Conservation (phyloP, 2,888 invertebrate species). For the Acronicta aceris region DNA sequence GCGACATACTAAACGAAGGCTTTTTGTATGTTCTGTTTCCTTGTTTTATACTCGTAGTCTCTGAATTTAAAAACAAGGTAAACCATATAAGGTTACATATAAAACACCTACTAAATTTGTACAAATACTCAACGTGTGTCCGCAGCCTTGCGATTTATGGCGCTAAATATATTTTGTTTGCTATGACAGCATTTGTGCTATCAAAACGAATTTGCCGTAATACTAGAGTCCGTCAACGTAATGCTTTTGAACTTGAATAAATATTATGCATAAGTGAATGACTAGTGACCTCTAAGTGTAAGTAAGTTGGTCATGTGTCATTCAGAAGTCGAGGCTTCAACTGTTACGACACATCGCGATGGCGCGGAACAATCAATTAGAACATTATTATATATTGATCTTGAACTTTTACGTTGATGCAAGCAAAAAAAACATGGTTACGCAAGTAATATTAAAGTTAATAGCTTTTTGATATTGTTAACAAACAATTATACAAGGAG, state of each 20-base stretch:
- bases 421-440: conserved; percentile 14
- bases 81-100: conserved; percentile 24
- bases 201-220: conserved; percentile 1
- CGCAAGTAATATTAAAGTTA: conserved; percentile 14
- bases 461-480: background rate
- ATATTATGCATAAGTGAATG: conserved; percentile 26
- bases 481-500: no score
- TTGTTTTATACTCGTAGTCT: conserved; percentile 37
- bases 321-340: conserved; percentile 23
- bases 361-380: conserved; percentile 46
- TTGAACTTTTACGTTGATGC: conserved; percentile 52
- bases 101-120: conserved; percentile 1
- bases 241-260: conserved; percentile 39
- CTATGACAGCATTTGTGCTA: background rate
- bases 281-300: conserved; percentile 38
- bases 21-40: conserved; percentile 34
- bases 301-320: conserved; percentile 19
- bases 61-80: conserved; percentile 45
- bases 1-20: conserved; percentile 32
- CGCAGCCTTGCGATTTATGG: conserved; percentile 28
- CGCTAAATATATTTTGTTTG: conserved; percentile 1
- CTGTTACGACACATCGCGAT: conserved; percentile 42
- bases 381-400: conserved; percentile 38
- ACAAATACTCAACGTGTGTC: conserved; percentile 9
- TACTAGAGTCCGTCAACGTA: conserved; percentile 19